These are phyloP conservation scores for Agonum fuliginosum DNA, from an alignment of 2,888 invertebrate genomes.

Conservation along the genomic window DNA sequence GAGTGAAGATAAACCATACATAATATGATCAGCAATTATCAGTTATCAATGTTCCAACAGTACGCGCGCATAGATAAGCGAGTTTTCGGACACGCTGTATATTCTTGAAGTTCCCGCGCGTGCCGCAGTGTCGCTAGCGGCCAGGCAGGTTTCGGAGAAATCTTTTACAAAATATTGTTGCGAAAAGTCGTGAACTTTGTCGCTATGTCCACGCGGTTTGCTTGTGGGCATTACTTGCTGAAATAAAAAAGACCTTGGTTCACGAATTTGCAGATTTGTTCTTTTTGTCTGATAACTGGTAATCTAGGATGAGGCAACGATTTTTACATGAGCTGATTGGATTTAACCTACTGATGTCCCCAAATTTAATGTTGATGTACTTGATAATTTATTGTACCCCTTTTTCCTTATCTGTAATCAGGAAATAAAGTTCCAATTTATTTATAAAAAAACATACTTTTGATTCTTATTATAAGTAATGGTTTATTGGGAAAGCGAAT, in stretches of 20 bases:
- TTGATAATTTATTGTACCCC: neutral
- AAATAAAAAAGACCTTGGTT: constrained; percentile 10
- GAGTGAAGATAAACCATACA: constrained; percentile 44
- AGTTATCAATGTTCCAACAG: neutral
- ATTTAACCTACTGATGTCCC: constrained; percentile 5
- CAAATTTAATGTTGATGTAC: neutral
- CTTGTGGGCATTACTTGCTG: constrained; percentile 36
- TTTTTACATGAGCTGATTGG: neutral
- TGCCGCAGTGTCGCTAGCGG: constrained; percentile 44
- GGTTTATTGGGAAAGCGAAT: no score
- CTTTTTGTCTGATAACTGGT: constrained; percentile 22
- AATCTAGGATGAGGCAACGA: constrained; percentile 7
- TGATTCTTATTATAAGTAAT: no score
- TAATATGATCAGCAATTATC: neutral
- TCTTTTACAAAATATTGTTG: constrained; percentile 32
- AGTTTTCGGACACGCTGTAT: constrained; percentile 35
- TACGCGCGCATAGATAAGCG: neutral
- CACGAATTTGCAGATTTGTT: constrained; percentile 17
- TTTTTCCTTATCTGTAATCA: no score
- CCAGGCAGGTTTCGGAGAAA: neutral
- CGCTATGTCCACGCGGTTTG: constrained; percentile 9
- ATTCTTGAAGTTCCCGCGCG: neutral
- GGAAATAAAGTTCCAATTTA: no score
- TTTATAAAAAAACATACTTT: no score
- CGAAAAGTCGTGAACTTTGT: constrained; percentile 39